Base-by-base conservation (phyloP, 2,113 vertebrate genomes). In the Sakesphorus luctuosus region DNA sequence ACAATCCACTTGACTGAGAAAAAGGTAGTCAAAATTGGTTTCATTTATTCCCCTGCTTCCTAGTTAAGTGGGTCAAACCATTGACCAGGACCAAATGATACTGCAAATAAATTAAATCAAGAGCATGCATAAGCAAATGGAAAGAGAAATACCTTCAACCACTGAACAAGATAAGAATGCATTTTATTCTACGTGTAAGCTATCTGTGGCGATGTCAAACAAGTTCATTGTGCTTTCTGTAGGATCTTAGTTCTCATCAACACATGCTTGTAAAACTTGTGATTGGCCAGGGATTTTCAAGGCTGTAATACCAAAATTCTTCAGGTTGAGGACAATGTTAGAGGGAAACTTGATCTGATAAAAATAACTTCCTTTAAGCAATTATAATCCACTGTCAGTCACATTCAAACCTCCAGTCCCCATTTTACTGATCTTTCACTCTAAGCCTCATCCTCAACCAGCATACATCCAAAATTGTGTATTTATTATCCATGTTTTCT, bases 11-110 rank as follows among this genome's bases (percentile, higher is more conserved):
- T 95, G 69, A 94, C 73, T 80, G 28, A 78, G 61, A 94, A 62
- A 68, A 46, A 58, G 50, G 76, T 55, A 79, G 38, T 74, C 44
- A 90, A 93, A 96, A 92, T 66, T 68, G 44, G 49, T 78, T 89
- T 91, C 21, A 77, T 91, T 94, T 95, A 95, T 91, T 96, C 31
- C 78, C 40, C 52, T 87, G 77, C 84, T 94, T 93, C 53, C 38
- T 78, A 78, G 66, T 81, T 90, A 84, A 88, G 55, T 81, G 68
- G 20, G 53, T 11, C 46, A 8, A 94, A 95, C 86, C 74, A 78
- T 11, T 87, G 84, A 92, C 69, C 61, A 62, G 63, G 76, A 94
- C 87, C 73, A 95, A 94, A 92, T 52, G n/a, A 84, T 84, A 90
- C 28, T 52, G 52, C 59, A 91, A 82, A 79, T 87, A 84, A 81